Conservation (phyloP, 2,797 vertebrate species). For the Enteromius trimaculatus region DNA sequence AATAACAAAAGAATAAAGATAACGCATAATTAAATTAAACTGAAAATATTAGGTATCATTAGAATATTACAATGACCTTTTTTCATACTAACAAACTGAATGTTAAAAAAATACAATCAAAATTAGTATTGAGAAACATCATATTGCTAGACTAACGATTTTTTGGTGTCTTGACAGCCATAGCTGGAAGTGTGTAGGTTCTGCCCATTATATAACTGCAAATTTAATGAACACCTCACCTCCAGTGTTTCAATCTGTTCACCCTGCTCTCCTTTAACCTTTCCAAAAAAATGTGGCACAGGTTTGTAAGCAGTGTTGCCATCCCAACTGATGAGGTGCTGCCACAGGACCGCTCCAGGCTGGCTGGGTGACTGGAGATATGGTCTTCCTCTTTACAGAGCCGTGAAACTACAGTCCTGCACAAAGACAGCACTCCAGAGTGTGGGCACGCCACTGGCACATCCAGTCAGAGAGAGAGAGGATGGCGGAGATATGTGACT, state of each 20-base stretch:
- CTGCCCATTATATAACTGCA: background rate
- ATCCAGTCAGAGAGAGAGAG: conserved; percentile 33
- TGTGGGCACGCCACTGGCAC: conserved; percentile 31
- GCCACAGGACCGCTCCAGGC: conserved; percentile 39
- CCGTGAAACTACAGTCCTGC: conserved; percentile 28
- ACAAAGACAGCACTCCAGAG: conserved; percentile 40
- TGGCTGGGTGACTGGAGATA: conserved; percentile 39
- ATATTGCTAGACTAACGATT: background rate
- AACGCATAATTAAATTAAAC: background rate
- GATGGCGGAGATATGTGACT: conserved; percentile 22
- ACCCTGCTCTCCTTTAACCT: conserved; percentile 20
- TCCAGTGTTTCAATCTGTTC: background rate
- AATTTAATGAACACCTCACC: background rate
- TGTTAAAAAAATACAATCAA: background rate
- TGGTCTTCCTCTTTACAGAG: conserved; percentile 42
- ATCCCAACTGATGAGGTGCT: conserved; percentile 39
- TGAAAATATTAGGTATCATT: background rate
- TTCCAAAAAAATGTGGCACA: conserved; percentile 7
- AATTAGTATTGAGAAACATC: background rate
- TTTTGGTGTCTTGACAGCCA: background rate
- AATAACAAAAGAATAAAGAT: background rate
- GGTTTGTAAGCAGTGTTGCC: conserved; percentile 35
- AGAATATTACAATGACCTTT: background rate
- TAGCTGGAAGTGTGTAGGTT: background rate
- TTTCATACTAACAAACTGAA: background rate